These are phyloP conservation scores for Cranoglanis bouderius DNA, from an alignment of 2,113 vertebrate genomes.

Conservation along the genomic window DNA sequence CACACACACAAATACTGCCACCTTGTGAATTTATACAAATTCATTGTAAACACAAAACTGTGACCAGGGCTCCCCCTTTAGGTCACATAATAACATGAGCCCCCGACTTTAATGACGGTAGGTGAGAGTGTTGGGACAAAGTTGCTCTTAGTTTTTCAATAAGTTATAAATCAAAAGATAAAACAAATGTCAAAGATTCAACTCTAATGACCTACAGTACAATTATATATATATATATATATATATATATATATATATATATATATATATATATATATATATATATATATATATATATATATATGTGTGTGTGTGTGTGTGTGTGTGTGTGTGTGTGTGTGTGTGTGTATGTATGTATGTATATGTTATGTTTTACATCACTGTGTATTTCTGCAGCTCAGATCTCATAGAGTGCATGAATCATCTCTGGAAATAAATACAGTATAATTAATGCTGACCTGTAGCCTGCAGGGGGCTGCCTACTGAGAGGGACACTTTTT, in stretches of 20 bases:
- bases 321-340: too few relatives aligned
- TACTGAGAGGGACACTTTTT: background rate
- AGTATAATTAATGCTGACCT: background rate
- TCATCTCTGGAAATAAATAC: background rate
- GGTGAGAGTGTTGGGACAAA: background rate
- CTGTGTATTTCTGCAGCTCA: background rate
- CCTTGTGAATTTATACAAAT: conserved; percentile 15
- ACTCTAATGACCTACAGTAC: background rate
- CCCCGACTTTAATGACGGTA: background rate
- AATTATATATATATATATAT: too few relatives aligned
- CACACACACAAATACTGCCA: conserved; percentile 25
- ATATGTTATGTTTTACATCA: background rate
- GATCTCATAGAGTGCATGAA: background rate
- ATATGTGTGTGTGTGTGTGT: too few relatives aligned
- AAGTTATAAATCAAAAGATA: background rate
- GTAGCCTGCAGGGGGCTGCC: background rate
- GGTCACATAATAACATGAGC: background rate
- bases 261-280: too few relatives aligned
- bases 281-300: too few relatives aligned
- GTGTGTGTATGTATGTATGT: too few relatives aligned
- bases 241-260: too few relatives aligned
- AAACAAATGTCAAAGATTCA: background rate
- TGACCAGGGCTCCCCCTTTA: conserved; percentile 19
- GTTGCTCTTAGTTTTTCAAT: background rate
- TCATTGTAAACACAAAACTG: background rate